Percentiles rank a stretch among this genome's conserved stretches.
These are phyloP conservation scores for Drosophila tristis DNA, from an alignment of 1,140 invertebrate species.

Conservation along the genomic window DNA sequence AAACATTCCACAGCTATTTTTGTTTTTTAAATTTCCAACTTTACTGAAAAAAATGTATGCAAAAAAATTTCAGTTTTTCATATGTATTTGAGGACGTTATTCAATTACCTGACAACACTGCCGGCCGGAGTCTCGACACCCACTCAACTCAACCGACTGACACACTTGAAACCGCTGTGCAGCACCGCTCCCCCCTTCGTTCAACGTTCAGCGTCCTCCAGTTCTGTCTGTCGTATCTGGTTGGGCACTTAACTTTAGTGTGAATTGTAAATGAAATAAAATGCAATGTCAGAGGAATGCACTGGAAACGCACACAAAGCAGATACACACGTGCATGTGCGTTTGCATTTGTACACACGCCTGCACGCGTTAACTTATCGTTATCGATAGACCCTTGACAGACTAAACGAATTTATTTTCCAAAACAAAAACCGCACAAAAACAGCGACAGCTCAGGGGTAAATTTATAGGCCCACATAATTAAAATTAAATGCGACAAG, in stretches of 20 bases:
- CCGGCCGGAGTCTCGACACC: constrained; percentile 14
- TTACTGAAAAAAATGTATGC: constrained; percentile 5
- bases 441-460: constrained; percentile 1
- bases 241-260: constrained; percentile 54
- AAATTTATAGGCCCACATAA: constrained; percentile 23
- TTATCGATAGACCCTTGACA: constrained; percentile 55
- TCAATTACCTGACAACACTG: constrained; percentile 54
- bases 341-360: too few relatives aligned
- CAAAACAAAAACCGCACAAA: constrained; percentile 47
- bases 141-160: constrained; percentile 31
- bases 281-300: constrained; percentile 29
- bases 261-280: constrained; percentile 54
- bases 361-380: constrained; percentile 51
- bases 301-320: background rate
- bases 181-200: constrained; percentile 10
- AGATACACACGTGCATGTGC: background rate
- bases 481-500: constrained; percentile 35
- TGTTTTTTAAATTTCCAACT: background rate
- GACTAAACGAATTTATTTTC: constrained; percentile 45
- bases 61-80: constrained; percentile 34
- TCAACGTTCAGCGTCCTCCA: too few relatives aligned
- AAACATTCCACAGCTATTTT: background rate
- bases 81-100: constrained; percentile 52
- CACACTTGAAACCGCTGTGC: constrained; percentile 64
- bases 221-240: constrained; percentile 36